Evolutionary conservation across 2,888 invertebrate species (phyloP), one percentile per base, ranked within the genome.

Genomic region (Ectropis crepuscularia): DNA sequence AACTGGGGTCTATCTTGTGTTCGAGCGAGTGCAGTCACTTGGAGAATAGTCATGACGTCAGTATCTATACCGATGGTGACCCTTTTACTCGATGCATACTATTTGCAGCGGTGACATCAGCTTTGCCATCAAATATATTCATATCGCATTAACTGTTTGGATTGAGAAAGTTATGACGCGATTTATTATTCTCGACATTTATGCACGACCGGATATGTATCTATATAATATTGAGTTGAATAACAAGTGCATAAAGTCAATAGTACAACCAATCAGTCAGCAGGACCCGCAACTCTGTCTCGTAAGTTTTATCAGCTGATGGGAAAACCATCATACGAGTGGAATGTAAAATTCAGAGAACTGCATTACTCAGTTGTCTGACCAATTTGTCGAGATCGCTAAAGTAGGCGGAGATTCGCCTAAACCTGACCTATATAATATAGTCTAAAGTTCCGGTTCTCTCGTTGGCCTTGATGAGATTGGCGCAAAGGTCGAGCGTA

Each of bases 351-450:
- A 61, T 61, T 61, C 36, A 8, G 8, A 16, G 8, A 46, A 36
- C 49, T 59, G 42, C 8, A 48, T 63, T 43, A 53, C 11, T 63
- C 39, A 54, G 46, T 46, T 64, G 64, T 57, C 58, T 9, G 54
- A 57, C 50, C 60, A 59, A 42, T n/a, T 57, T 53, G 42, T 8
- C 8, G 37, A 53, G 55, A 50, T 57, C 47, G 62, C 54, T 46
- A 53, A 57, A 41, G 47, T 59, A 57, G 61, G 28, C 61, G 28
- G 54, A 55, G 64, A 67, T 67, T 64, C 57, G 53, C 61, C 57
- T 65, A 74, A 74, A 77, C 78, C 83, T 85, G 83, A 83, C 81
- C 85, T 70, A 79, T 81, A 78, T 77, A 66, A 70, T 75, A 66
- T 48, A 55, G 63, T 78, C 16, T 28, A 28, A 28, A 28, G 16